Base-by-base conservation (phyloP, 2,113 vertebrate genomes). In the Ophthalmolycus amberensis region DNA sequence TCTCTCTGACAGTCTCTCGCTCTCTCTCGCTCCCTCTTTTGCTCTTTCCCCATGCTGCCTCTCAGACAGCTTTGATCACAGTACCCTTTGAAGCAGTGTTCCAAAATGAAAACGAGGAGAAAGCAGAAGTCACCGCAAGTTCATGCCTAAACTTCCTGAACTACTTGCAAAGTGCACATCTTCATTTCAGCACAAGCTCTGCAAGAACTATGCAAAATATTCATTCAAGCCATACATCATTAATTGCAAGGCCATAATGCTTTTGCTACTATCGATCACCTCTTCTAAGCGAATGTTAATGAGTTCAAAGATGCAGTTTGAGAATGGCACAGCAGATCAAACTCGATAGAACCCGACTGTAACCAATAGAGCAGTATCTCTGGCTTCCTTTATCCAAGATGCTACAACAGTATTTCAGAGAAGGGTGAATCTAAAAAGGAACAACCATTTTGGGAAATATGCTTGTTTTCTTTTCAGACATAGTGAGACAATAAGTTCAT, bases 11-110 rank as follows among this genome's bases (percentile, higher is more conserved):
- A 22, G 83, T 60, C 87, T 85, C 77, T 38, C 86, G 62, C 86
- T 40, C 85, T 85, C 83, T 44, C 77, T 25, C 25, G 65, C 1
- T 59, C 71, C 58, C 89, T 89, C 87, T 92, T 84, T 90, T 88
- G 79, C 90, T 89, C 90, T 91, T 90, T 94, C 92, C 90, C 91
- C 91, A 88, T 85, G 92, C 93, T 92, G 90, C 88, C 91, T 91
- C 92, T 94, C 93, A 95, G 94, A 94, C 95, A 88, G 94, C 96
- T 97, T 97, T 99, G 95, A 97, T 97, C 96, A 96, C 89, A 83
- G 92, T 44, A 87, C 86, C 91, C 95, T 97, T 97, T 97, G 96
- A 97, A 97, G 95, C 93, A 95, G 95, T 72, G 85, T 92, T 96
- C 89, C 93, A 96, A 96, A 95, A 96, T 94, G 94, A 94, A 94